Percentiles rank a stretch among this genome's conserved stretches.
Evolutionary conservation across 1,140 invertebrate species (phyloP).

Genomic region (Lepidurus arcticus): DNA sequence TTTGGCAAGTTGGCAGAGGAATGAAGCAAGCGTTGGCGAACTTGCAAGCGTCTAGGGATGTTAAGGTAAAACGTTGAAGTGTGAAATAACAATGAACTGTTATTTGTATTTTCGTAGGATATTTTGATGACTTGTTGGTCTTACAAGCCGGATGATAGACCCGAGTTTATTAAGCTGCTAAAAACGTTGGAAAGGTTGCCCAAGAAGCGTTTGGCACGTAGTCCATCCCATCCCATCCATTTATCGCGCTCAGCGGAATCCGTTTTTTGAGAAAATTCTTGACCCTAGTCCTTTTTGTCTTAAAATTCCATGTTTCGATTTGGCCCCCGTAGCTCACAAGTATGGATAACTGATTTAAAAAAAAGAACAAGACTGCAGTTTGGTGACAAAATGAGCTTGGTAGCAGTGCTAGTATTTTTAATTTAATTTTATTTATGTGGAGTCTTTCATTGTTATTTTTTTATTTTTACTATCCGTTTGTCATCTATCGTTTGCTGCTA

Average conservation of each 20-base stretch:
- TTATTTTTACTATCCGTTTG: neutral
- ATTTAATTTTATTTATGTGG: neutral
- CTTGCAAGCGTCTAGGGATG: conserved; percentile 88
- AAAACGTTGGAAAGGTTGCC: conserved; percentile 83
- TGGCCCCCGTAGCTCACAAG: conserved; percentile 1
- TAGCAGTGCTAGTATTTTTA: neutral
- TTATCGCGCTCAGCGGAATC: conserved; percentile 86
- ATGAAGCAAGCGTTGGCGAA: conserved; percentile 93
- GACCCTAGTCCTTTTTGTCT: neutral
- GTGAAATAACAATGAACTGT: neutral
- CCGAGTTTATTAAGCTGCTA: conserved; percentile 79
- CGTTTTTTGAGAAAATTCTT: conserved; percentile 59
- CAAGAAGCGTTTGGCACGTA: conserved; percentile 87
- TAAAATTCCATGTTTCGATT: neutral
- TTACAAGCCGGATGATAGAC: conserved; percentile 71
- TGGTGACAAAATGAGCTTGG: neutral
- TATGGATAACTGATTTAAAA: neutral
- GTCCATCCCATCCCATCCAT: conserved; percentile 94
- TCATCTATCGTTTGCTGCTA: conserved; percentile 1
- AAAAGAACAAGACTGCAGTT: neutral
- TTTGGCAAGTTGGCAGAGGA: conserved; percentile 95
- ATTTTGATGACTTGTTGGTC: conserved; percentile 96
- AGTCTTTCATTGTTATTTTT: neutral
- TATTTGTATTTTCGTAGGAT: conserved; percentile 57
- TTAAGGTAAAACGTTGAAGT: conserved; percentile 68